Percentiles rank a stretch among this genome's conserved stretches.
These are phyloP conservation scores for Hippopotamyrus pictus DNA, from an alignment of 2,797 vertebrate species.

Conservation along the genomic window DNA sequence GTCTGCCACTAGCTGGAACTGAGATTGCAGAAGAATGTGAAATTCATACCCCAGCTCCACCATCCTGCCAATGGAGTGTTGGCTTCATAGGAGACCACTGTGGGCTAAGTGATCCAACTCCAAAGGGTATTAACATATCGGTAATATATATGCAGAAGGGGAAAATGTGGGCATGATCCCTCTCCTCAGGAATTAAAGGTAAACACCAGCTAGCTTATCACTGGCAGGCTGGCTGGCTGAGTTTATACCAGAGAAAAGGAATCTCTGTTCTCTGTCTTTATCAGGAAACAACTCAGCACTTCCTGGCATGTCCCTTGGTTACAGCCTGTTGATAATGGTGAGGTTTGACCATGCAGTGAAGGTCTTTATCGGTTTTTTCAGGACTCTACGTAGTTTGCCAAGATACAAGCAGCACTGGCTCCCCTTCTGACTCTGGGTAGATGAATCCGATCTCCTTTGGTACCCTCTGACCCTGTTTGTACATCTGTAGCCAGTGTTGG, in stretches of 20 bases:
- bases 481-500: background rate
- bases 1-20: constrained; percentile 84
- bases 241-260: background rate
- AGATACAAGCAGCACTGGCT: background rate
- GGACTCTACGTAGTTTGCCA: background rate
- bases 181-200: background rate
- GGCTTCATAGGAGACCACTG: background rate
- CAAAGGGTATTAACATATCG: background rate
- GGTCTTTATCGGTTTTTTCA: background rate
- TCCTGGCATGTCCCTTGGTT: background rate
- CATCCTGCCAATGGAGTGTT: background rate
- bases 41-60: background rate
- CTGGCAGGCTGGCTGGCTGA: background rate
- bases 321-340: background rate
- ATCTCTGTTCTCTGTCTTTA: background rate
- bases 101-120: background rate
- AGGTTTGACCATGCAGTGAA: background rate
- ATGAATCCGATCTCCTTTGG: background rate
- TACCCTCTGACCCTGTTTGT: background rate
- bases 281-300: background rate
- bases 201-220: background rate
- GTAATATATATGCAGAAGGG: background rate
- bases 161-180: background rate
- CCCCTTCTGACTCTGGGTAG: background rate
- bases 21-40: constrained; percentile 23